Evolutionary conservation across 2,113 vertebrate species (phyloP).

Genomic region (Psephotus haematonotus): DNA sequence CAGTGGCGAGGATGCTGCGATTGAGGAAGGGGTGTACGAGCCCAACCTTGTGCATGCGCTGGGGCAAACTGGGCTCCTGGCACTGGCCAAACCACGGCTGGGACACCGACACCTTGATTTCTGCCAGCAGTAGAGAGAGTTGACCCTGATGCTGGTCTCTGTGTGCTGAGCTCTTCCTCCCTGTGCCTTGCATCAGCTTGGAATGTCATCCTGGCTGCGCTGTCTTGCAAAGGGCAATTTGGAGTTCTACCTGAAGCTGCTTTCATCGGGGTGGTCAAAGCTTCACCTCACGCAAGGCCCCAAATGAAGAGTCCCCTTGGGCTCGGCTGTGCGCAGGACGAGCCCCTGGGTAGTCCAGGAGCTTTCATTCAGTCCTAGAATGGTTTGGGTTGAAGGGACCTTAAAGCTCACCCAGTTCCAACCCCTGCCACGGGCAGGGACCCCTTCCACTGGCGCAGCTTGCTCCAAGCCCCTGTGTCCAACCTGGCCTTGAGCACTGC

Average conservation of each 20-base stretch:
- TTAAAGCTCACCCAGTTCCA: not conserved
- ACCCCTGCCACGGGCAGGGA: not conserved
- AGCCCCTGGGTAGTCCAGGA: not conserved
- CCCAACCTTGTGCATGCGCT: rapidly evolving
- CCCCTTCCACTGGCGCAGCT: not conserved
- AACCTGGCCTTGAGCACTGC: not conserved
- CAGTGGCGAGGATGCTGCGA: not conserved
- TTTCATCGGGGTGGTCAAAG: not conserved
- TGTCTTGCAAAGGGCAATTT: not conserved
- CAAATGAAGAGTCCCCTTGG: not conserved
- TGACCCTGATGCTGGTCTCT: not conserved
- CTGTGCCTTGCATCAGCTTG: rapidly evolving
- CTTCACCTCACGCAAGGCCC: not conserved
- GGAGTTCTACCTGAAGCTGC: not conserved
- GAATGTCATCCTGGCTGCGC: not conserved
- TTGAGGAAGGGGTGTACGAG: not conserved
- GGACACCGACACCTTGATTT: not conserved
- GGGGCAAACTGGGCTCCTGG: not conserved
- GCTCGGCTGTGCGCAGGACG: not conserved
- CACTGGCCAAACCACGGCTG: not conserved
- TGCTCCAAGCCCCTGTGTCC: not conserved
- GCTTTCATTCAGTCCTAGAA: not conserved
- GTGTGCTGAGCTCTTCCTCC: not conserved
- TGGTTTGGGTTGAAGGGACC: not conserved
- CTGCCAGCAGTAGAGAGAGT: not conserved